Conservation (phyloP, 2,888 invertebrate species). For the Eucriotettix oculatus region DNA sequence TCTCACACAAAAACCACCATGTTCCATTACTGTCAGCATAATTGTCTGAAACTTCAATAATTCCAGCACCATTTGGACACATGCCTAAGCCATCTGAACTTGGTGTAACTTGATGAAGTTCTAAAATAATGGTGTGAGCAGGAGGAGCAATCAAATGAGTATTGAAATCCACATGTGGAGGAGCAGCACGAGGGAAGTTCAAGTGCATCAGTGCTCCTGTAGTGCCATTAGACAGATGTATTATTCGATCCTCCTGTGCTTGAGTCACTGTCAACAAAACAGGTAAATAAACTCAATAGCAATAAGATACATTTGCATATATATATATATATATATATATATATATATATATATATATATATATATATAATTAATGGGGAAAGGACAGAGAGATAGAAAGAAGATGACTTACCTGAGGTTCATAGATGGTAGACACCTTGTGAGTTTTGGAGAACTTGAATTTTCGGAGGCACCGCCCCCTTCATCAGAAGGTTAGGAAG, state of each 20-base stretch:
- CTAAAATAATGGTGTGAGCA: constrained; percentile 19
- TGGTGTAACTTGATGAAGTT: constrained; percentile 30
- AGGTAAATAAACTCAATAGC: no score
- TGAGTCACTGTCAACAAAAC: constrained; percentile 18
- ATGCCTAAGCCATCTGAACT: constrained; percentile 15
- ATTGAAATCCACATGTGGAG: constrained; percentile 33
- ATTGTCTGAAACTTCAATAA: constrained; percentile 43
- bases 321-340: no score
- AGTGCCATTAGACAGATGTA: constrained; percentile 27
- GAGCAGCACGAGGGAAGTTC: constrained; percentile 38
- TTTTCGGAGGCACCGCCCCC: no score
- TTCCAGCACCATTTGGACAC: constrained; percentile 26
- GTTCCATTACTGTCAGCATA: constrained; percentile 56
- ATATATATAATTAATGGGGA: no score
- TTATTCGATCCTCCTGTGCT: constrained; percentile 27
- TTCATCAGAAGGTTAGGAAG: no score
- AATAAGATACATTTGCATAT: not conserved
- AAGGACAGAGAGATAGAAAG: no score
- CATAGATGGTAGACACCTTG: no score
- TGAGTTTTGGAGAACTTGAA: no score
- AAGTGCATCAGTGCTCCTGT: constrained; percentile 34
- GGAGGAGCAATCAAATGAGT: constrained; percentile 39
- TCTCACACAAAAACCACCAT: constrained; percentile 45
- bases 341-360: no score
- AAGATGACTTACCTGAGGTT: no score